Evolutionary conservation across 2,797 vertebrate genomes (phyloP), one percentile per base, ranked within the genome.

Genomic region (Hydrolagus colliei): DNA sequence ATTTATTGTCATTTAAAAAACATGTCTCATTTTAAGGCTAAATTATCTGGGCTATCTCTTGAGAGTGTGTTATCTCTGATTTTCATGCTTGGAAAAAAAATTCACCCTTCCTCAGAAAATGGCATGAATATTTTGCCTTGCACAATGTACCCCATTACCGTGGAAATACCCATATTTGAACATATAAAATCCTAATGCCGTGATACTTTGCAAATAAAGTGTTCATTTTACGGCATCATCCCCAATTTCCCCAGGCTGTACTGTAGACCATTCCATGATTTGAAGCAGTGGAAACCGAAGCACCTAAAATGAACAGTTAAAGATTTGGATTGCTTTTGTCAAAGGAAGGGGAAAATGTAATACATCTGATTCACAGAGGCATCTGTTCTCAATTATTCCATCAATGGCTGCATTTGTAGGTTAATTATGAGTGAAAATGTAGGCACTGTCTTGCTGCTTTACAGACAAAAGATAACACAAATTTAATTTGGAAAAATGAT

Each of bases 361-460:
- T 78, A n/a, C 76, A 63, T n/a, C 76, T 27, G 76, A 63, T 32
- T 63, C 63, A 61, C n/a, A 22, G 61, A 27, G 14, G n/a, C n/a
- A 63, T 79, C 61, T 63, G 76, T 79, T 65, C 1, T 13, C 59
- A 79, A 79, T 79, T 65, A 79, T 79, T 79, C 63, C 59, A 77
- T 63, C 77, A 79, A 8, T 79, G 77, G 63, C 75, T 79, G 77
- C 61, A 79, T 62, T 79, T 79, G 77, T 65, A 79, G 61, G 77
- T 79, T 79, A 79, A 79, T 79, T 79, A 62, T 62, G 63, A 79
- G n/a, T 79, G 77, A 79, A 79, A 62, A 79, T 62, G 63, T 22
- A 62, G 61, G 41, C 22, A 79, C 10, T 14, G 61, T 6, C 61
- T 14, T 79, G 6, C 75, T 77, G 75, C 16, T 77, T 77, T 77